Conservation (phyloP, 2,797 vertebrate genomes). For the Melopsittacus undulatus region DNA sequence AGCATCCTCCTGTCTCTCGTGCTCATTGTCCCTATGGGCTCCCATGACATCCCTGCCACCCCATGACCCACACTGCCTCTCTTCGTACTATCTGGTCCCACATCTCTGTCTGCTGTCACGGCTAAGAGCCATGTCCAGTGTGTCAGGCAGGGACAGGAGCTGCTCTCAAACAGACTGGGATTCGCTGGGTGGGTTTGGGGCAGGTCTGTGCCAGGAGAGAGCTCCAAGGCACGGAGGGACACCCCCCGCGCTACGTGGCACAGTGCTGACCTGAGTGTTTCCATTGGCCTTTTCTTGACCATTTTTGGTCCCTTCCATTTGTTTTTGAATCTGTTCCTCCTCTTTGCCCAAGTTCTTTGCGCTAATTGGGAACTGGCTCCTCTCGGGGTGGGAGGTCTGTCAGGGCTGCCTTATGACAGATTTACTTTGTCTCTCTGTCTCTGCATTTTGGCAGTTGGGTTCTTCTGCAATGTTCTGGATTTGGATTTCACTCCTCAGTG, state of each 20-base stretch:
- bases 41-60: background rate
- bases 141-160: background rate
- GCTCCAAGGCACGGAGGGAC: background rate
- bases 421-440: slow-evolving; percentile 70
- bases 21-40: background rate
- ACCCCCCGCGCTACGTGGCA: background rate
- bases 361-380: slow-evolving; percentile 70
- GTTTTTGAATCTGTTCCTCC: slow-evolving; percentile 63
- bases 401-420: slow-evolving; percentile 63
- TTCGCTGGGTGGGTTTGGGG: accelerated
- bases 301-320: slow-evolving; percentile 73
- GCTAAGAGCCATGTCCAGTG: background rate
- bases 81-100: background rate
- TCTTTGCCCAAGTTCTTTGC: slow-evolving; percentile 62
- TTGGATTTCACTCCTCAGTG: slow-evolving; percentile 43
- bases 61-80: accelerated
- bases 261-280: slow-evolving; percentile 60
- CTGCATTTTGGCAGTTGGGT: slow-evolving; percentile 66
- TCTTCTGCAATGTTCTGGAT: slow-evolving; percentile 62
- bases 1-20: accelerated
- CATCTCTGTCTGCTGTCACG: background rate
- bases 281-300: slow-evolving; percentile 66
- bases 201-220: background rate
- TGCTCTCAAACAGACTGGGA: background rate
- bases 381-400: slow-evolving; percentile 69